These are phyloP conservation scores for Lutjanus erythropterus DNA, from an alignment of 2,113 vertebrate species.

Conservation along the genomic window DNA sequence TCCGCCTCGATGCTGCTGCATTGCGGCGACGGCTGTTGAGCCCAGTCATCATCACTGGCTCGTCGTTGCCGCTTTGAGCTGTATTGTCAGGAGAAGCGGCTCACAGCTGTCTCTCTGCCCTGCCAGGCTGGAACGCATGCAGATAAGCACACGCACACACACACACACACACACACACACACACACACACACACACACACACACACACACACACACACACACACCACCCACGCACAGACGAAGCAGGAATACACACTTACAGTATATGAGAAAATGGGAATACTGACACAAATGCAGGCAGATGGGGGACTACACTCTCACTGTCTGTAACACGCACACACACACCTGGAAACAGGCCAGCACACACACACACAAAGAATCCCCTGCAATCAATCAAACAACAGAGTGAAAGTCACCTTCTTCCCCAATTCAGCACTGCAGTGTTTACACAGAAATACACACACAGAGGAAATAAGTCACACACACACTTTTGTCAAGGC, in stretches of 20 bases:
- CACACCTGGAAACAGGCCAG: neutral
- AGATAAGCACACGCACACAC: neutral
- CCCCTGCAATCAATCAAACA: constrained; percentile 13
- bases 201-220: neutral
- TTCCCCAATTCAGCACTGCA: constrained; percentile 21
- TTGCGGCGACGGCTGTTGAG: constrained; percentile 59
- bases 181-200: neutral
- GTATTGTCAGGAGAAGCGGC: constrained; percentile 42
- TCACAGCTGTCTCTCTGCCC: constrained; percentile 48
- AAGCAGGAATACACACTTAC: neutral
- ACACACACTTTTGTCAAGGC: neutral
- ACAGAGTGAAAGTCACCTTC: constrained; percentile 53
- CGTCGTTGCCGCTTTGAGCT: constrained; percentile 5
- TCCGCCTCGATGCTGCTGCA: constrained; percentile 53
- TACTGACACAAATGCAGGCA: neutral
- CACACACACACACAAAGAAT: constrained; percentile 6
- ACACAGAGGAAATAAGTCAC: constrained; percentile 7
- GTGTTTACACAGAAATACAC: constrained; percentile 14
- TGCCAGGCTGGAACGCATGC: neutral
- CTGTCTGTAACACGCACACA: neutral
- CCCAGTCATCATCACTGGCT: constrained; percentile 42
- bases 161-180: constrained; percentile 8
- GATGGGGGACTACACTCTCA: neutral
- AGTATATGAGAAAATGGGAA: neutral
- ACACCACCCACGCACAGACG: neutral